Evolutionary conservation across 2,113 vertebrate genomes (phyloP), one percentile per base, ranked within the genome.

Genomic region (Apodemus sylvaticus): DNA sequence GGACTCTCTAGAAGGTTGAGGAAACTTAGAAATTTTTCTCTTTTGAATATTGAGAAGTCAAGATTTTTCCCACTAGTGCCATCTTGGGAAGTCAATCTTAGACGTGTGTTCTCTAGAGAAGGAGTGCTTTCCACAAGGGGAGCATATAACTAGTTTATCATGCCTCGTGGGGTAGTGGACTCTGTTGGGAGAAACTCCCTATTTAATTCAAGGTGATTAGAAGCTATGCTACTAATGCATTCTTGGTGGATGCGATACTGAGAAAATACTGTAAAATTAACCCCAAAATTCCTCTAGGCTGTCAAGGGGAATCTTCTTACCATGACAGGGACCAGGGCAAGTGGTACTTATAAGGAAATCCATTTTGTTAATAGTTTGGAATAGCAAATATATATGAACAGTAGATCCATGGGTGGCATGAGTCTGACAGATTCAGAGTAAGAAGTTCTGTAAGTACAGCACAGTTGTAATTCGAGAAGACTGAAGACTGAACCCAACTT

Each of bases 81-180:
- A 26, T 20, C 17, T 36, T 12, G 6, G 26, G 10, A 36, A 26
- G 24, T 73, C 53, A 26, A 3, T 39, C 36, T 73, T 88, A 2
- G 22, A 19, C 17, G 2, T 10, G 7, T 29, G 53, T 42, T 78
- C 19, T 62, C 10, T 12, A 58, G 76, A 66, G 45, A 79, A 77
- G 53, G 31, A 62, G 36, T 22, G 36, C 17, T 13, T 4, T 55
- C 36, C 5, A 14, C 0, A 7, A 66, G 60, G 26, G 62, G 22
- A 2, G 29, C 9, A 11, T 11, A 7, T 19, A 71, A 64, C 3
- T 55, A 31, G 31, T 12, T 7, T 2, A 1, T 1, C 1, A 13
- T 83, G 82, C 42, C 53, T 91, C 22, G 36, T 34, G n/a, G 48
- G 34, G 34, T 24, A 29, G 29, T 17, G 24, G 51, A 16, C 51